Conservation (phyloP, 2,797 vertebrate genomes). For the Falco berigora region DNA sequence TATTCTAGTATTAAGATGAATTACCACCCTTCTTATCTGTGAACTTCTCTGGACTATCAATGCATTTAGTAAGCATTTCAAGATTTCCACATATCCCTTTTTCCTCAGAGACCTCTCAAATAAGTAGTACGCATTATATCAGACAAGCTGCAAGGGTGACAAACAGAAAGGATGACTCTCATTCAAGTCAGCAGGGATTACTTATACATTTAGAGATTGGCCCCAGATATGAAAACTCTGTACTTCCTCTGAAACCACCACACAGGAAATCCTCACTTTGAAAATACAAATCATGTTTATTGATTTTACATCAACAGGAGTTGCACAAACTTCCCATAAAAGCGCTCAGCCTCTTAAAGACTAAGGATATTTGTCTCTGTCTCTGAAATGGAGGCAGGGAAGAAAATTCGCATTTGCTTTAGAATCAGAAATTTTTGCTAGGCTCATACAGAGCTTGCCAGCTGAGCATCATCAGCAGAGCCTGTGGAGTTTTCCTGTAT, state of each 20-base stretch:
- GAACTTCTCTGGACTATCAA: background rate
- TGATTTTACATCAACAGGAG: background rate
- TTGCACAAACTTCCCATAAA: background rate
- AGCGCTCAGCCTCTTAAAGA: background rate
- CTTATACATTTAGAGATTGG: background rate
- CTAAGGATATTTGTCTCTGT: background rate
- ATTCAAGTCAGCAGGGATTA: background rate
- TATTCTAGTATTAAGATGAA: background rate
- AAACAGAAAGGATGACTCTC: background rate
- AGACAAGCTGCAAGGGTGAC: background rate
- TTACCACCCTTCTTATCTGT: background rate
- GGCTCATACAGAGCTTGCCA: background rate
- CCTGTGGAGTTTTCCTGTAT: background rate
- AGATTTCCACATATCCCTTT: background rate
- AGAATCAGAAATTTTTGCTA: conserved; percentile 28
- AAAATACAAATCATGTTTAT: background rate
- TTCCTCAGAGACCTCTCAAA: background rate
- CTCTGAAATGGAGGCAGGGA: background rate
- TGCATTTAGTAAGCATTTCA: background rate
- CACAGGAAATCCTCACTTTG: background rate
- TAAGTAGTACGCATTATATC: background rate
- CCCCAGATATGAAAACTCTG: background rate
- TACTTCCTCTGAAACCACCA: background rate
- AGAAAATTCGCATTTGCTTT: conserved; percentile 11
- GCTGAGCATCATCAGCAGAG: background rate